Percentiles rank a stretch among this genome's conserved stretches.
Conservation (phyloP, 1,140 invertebrate genomes). For the Adoxophyes honmai region DNA sequence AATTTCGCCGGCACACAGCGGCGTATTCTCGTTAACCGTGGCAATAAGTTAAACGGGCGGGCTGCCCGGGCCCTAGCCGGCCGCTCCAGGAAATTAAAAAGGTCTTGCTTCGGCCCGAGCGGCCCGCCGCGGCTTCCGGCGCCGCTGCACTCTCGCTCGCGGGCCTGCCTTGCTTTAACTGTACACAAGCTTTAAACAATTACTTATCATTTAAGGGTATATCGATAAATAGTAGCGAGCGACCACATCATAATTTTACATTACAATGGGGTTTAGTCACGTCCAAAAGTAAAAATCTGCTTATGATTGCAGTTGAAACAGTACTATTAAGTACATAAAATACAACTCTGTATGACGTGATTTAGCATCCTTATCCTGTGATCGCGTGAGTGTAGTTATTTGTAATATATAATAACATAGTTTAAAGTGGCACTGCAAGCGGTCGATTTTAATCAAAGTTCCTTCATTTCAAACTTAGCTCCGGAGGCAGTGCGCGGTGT, state of each 20-base stretch:
- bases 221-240: too few relatives aligned
- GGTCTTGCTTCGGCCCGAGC: slow-evolving; percentile 26
- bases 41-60: slow-evolving; percentile 75
- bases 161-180: too few relatives aligned
- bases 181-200: too few relatives aligned
- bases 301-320: too few relatives aligned
- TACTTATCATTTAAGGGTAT: too few relatives aligned
- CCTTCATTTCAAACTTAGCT: slow-evolving; percentile 50
- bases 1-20: slow-evolving; percentile 73
- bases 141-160: too few relatives aligned
- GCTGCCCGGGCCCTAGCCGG: slow-evolving; percentile 28
- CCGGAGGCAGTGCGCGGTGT: slow-evolving; percentile 35
- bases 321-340: too few relatives aligned
- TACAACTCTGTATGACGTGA: too few relatives aligned
- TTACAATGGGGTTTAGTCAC: too few relatives aligned
- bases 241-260: too few relatives aligned
- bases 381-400: background rate
- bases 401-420: slow-evolving; percentile 10
- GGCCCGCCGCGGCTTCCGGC: slow-evolving; percentile 21
- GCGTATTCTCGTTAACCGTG: slow-evolving; percentile 75
- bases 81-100: slow-evolving; percentile 21
- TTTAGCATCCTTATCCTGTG: too few relatives aligned
- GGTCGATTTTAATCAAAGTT: slow-evolving; percentile 62
- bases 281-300: too few relatives aligned
- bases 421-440: slow-evolving; percentile 29